A percentile compares a stretch with the other conserved stretches of the same genome.
These are phyloP conservation scores for Pongo pygmaeus DNA, from an alignment of 2,113 vertebrate genomes.

Conservation along the genomic window DNA sequence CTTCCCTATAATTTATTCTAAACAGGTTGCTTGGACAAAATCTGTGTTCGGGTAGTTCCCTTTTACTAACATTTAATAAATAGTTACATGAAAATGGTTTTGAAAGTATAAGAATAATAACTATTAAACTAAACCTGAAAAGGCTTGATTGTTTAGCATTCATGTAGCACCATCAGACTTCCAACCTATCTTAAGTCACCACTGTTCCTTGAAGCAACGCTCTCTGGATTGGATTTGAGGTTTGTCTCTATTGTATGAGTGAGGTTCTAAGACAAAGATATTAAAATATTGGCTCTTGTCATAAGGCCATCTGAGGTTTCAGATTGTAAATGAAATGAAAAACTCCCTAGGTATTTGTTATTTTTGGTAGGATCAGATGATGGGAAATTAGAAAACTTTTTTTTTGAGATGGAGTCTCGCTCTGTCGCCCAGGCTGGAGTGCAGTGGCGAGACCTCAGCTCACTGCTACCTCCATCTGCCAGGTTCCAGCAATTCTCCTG, in stretches of 20 bases:
- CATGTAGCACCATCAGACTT: background rate
- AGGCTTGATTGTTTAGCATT: background rate
- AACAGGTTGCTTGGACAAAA: slow-evolving; percentile 26
- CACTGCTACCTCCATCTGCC: no score
- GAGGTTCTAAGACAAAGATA: background rate
- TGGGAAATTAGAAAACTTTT: background rate
- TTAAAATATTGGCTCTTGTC: background rate
- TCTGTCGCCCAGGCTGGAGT: no score
- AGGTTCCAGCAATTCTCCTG: no score
- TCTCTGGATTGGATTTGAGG: background rate
- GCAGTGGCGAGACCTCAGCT: no score
- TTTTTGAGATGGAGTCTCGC: no score
- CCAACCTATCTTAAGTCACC: background rate
- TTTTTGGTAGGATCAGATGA: background rate
- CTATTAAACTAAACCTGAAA: background rate
- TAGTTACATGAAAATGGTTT: background rate
- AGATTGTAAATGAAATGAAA: background rate
- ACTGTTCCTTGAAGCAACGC: background rate
- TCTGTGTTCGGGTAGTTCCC: slow-evolving; percentile 23
- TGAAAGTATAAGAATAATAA: background rate
- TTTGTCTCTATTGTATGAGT: background rate
- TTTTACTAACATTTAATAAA: slow-evolving; percentile 49
- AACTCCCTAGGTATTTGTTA: background rate
- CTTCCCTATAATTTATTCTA: background rate
- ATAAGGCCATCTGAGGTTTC: background rate